These are phyloP conservation scores for Amiota minor DNA, from an alignment of 2,888 invertebrate species.

Conservation along the genomic window DNA sequence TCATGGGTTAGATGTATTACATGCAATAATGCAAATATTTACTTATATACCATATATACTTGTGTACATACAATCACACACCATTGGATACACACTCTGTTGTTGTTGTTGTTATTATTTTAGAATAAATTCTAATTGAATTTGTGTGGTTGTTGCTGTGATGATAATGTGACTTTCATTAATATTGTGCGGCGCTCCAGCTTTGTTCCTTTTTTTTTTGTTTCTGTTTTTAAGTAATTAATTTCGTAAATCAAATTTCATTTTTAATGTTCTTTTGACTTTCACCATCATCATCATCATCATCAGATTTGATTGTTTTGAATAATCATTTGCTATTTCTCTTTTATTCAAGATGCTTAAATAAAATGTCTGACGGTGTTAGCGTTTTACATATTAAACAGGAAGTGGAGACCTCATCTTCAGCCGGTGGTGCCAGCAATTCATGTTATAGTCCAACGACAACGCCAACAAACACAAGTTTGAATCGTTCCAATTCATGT, in stretches of 20 bases:
- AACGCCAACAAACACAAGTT: conserved; percentile 30
- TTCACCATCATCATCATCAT: conserved; percentile 27
- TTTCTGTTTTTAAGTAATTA: background rate
- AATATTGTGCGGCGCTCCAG: too few relatives aligned
- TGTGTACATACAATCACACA: background rate
- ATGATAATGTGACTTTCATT: background rate
- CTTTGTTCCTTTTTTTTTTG: background rate
- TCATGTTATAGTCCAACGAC: conserved; percentile 69
- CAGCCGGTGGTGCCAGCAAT: conserved; percentile 54
- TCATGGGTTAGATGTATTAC: too few relatives aligned
- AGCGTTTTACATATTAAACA: conserved; percentile 69
- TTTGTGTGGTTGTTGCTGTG: background rate
- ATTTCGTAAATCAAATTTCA: conserved; percentile 4
- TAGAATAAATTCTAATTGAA: conserved; percentile 5
- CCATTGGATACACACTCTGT: background rate
- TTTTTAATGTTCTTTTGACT: conserved; percentile 17
- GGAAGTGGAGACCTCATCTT: conserved; percentile 66
- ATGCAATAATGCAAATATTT: background rate
- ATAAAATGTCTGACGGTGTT: conserved; percentile 63
- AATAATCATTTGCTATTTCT: conserved; percentile 36
- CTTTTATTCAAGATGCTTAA: conserved; percentile 39
- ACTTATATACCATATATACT: background rate
- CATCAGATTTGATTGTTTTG: conserved; percentile 37
- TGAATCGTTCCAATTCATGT: conserved; percentile 53
- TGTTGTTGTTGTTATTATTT: too few relatives aligned